These are phyloP conservation scores for Ammospiza caudacuta DNA, from an alignment of 2,113 vertebrate species.

Conservation along the genomic window DNA sequence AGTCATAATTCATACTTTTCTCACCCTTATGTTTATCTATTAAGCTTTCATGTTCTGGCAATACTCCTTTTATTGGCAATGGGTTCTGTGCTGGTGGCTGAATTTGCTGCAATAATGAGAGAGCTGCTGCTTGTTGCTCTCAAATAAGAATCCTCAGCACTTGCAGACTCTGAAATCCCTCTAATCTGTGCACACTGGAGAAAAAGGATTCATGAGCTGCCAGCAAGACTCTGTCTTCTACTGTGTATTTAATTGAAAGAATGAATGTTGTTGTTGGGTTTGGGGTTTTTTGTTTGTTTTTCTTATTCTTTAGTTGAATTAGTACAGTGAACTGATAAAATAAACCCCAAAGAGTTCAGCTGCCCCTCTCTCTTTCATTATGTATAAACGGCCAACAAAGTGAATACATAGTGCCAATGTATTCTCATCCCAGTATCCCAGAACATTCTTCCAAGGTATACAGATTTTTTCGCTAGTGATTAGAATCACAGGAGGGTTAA, in stretches of 20 bases:
- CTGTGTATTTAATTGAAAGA: not conserved
- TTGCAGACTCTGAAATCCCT: not conserved
- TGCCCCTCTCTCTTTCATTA: not conserved
- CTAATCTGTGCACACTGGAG: not conserved
- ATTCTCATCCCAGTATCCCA: not conserved
- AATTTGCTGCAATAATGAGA: not conserved
- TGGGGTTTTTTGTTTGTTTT: rapidly evolving
- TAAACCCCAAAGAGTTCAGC: not conserved
- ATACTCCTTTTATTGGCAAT: not conserved
- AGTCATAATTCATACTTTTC: not conserved
- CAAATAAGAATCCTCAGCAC: not conserved
- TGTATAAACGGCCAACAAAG: not conserved
- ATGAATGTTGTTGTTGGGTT: not conserved
- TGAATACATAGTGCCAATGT: not conserved
- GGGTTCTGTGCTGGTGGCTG: not conserved
- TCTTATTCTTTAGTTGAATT: not conserved
- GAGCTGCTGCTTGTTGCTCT: not conserved
- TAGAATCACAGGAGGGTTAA: not conserved
- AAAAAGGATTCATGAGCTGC: not conserved
- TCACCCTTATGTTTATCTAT: not conserved
- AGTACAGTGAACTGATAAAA: not conserved
- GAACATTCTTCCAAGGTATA: not conserved
- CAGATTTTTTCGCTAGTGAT: not conserved
- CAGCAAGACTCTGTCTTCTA: not conserved
- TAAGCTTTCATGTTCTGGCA: not conserved